Conservation (phyloP, 2,888 invertebrate genomes). For the Sericinus montela region DNA sequence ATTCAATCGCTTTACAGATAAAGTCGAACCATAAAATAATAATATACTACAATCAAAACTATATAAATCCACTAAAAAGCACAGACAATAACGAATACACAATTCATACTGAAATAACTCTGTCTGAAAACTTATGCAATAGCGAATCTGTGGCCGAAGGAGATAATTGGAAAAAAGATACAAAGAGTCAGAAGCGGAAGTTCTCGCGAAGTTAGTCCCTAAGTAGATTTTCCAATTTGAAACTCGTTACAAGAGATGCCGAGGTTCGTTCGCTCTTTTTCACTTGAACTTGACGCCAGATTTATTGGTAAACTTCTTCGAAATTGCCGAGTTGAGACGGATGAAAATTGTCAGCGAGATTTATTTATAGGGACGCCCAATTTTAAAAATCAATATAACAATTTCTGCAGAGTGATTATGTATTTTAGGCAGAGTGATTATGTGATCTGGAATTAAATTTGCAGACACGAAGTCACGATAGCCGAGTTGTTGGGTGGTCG, state of each 20-base stretch:
- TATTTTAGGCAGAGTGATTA: too few species aligned
- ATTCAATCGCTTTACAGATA: too few species aligned
- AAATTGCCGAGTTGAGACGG: conserved; percentile 37
- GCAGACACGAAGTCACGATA: too few species aligned
- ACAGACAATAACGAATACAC: conserved; percentile 1
- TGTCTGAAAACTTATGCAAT: conserved; percentile 18
- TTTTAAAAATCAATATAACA: too few species aligned
- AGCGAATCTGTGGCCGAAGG: conserved; percentile 16
- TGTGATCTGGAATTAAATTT: too few species aligned
- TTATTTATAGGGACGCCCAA: conserved; percentile 48
- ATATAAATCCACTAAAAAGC: too few species aligned
- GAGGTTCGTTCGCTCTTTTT: conserved; percentile 41
- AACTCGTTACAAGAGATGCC: conserved; percentile 48
- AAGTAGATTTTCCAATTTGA: conserved; percentile 69
- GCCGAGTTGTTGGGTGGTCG: too few species aligned
- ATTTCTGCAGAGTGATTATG: too few species aligned
- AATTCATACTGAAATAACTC: conserved; percentile 12
- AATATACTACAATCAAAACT: too few species aligned
- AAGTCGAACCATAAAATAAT: too few species aligned
- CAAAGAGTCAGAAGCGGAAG: conserved; percentile 19
- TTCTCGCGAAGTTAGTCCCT: conserved; percentile 36
- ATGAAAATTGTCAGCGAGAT: conserved; percentile 50
- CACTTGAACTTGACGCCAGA: conserved; percentile 53
- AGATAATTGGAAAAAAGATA: conserved; percentile 41
- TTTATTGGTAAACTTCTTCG: conserved; percentile 55